Evolutionary conservation across 1,140 invertebrate species (phyloP), one percentile per base, ranked within the genome.

Genomic region (Euwallacea similis): DNA sequence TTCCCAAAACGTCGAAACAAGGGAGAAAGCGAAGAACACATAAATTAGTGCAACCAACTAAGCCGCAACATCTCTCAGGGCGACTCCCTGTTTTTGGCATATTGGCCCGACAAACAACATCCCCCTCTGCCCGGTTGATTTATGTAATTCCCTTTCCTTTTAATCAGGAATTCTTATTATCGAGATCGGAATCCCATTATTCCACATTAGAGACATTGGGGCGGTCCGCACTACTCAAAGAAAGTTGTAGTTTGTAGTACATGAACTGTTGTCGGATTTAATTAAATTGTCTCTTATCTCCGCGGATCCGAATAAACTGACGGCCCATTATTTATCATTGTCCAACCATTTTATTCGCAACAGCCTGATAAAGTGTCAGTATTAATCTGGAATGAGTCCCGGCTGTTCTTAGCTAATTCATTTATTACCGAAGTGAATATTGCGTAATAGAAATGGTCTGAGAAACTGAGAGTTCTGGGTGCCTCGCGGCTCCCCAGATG

Each of bases 41-140:
- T 61, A 61, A 61, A 61, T 61, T 61, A 61, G 15, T 9, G 41
- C 21, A 61, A 43, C 11, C 33, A n/a, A 43, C 42, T 61, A 61
- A 61, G 59, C 59, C 59, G 42, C 59, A 61, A 61, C 59, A 61
- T 61, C 59, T 61, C 42, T 61, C 59, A 61, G 42, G 42, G 42
- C 43, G 59, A 61, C 59, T 61, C 42, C 59, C 43, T 61, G 41
- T 61, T 61, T 61, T 61, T 61, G 59, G 59, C 59, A 61, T 61
- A 61, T 61, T 61, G 59, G 41, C 59, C 59, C 55, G 21, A 33
- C 21, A 56, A 61, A 61, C 59, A 41, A 61, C 54, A n/a, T 8
- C 2, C 16, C 16, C 54, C 54, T 16, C 54, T 15, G 16, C 46
- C 13, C 46, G 46, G 46, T 15, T 15, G 54, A 56, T 56, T 56